A percentile compares a stretch with the other conserved stretches of the same genome.
Conservation (phyloP, 1,140 invertebrate genomes). For the Pogonomyrmex californicus region DNA sequence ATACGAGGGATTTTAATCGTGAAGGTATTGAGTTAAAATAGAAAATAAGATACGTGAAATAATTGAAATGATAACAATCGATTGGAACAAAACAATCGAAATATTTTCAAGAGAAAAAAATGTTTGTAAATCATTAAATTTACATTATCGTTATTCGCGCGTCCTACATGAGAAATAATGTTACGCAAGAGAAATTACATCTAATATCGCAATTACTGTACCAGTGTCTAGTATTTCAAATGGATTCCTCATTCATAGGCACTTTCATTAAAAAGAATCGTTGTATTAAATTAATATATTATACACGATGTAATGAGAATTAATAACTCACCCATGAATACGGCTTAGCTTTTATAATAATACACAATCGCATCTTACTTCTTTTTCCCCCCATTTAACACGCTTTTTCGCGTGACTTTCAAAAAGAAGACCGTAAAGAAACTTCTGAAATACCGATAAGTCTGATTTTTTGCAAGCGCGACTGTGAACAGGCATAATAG, state of each 20-base stretch:
- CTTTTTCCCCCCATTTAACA: not conserved
- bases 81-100: not conserved
- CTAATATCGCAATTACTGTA: slow-evolving; percentile 30
- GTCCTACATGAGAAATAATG: slow-evolving; percentile 18
- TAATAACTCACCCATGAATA: slow-evolving; percentile 34
- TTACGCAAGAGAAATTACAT: slow-evolving; percentile 47
- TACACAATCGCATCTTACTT: not conserved
- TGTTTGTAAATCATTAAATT: slow-evolving; percentile 15
- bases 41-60: not conserved
- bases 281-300: slow-evolving; percentile 44
- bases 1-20: not conserved
- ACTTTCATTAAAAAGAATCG: slow-evolving; percentile 36
- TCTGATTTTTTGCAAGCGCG: not conserved
- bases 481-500: not conserved
- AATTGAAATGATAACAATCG: not conserved
- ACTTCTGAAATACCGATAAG: not conserved
- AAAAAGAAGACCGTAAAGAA: not conserved
- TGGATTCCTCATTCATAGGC: slow-evolving; percentile 37
- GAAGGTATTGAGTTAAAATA: slow-evolving; percentile 5
- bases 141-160: slow-evolving; percentile 11
- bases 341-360: slow-evolving; percentile 33
- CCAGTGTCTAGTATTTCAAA: slow-evolving; percentile 29
- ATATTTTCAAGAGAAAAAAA: not conserved
- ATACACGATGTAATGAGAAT: slow-evolving; percentile 22
- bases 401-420: not conserved